phyloP scores from a whole-genome alignment of 23 tunicate species.

The Clavelina lepadiformis region DNA sequence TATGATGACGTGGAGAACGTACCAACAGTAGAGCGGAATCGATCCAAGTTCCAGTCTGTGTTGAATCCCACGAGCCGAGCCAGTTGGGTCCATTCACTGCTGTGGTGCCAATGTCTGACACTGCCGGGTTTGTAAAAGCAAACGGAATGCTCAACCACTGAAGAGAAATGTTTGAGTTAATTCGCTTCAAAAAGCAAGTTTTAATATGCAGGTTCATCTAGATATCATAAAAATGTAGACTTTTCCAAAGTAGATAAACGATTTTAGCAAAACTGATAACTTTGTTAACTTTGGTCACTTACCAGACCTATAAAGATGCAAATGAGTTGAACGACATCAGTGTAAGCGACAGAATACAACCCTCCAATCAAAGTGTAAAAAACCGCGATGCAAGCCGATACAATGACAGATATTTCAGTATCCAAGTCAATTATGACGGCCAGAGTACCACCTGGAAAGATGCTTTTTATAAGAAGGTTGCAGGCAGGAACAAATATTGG shows the following conservation, averaged over 20 bases:
- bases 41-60: conserved; percentile 60
- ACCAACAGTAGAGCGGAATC: conserved; percentile 81
- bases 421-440: conserved; percentile 56
- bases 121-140: conserved; percentile 69
- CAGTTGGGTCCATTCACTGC: conserved; percentile 36
- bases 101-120: conserved; percentile 44
- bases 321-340: conserved; percentile 93
- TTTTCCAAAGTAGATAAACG: too few species aligned
- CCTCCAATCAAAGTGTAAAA: conserved; percentile 93
- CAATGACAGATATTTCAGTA: conserved; percentile 45
- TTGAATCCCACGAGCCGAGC: conserved; percentile 72
- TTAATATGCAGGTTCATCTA: too few species aligned
- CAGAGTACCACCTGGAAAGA: conserved; percentile 71
- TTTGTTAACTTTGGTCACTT: too few species aligned
- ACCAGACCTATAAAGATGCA: conserved; percentile 97
- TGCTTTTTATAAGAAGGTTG: too few species aligned
- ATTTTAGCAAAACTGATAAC: too few species aligned
- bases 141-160: conserved; percentile 94
- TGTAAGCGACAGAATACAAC: conserved; percentile 97
- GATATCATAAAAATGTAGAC: too few species aligned
- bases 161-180: too few species aligned
- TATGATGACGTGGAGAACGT: too few species aligned
- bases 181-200: too few species aligned
- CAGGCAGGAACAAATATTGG: too few species aligned
- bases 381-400: conserved; percentile 89